Evolutionary conservation across 37 sponge, comb jelly and placozoan species (phyloP).

Genomic region (Hexactinellida sp.): DNA sequence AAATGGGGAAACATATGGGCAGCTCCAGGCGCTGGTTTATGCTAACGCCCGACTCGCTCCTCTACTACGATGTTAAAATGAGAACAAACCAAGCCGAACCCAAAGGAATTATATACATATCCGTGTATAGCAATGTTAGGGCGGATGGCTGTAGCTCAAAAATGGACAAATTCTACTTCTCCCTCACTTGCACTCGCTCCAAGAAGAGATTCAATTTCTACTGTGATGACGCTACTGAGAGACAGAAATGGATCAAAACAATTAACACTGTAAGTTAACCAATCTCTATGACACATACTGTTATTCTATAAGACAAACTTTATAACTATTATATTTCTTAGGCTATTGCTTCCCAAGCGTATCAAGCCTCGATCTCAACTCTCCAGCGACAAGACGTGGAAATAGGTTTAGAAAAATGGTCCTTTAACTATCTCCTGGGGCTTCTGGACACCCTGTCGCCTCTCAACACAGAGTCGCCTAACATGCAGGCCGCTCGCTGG

Average conservation of each 20-base stretch:
- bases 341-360: neutral
- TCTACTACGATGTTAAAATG: neutral
- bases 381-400: constrained; percentile 1
- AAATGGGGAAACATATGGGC: constrained; percentile 7
- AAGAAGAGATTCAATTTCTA: neutral
- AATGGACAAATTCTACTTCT: neutral
- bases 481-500: neutral
- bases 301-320: neutral
- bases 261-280: neutral
- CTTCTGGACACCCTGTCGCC: neutral
- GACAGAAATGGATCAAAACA: neutral
- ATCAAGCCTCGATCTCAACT: neutral
- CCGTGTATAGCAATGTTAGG: neutral
- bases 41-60: neutral
- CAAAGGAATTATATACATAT: neutral
- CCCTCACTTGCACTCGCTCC: neutral
- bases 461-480: neutral
- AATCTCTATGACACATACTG: neutral
- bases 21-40: constrained; percentile 8
- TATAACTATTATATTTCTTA: neutral
- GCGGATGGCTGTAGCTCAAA: neutral
- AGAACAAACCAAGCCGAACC: neutral
- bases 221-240: constrained; percentile 8
- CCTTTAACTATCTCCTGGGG: constrained; percentile 10
- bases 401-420: constrained; percentile 11